Evolutionary conservation across 2,113 vertebrate genomes (phyloP).

Genomic region (Casuarius casuarius): DNA sequence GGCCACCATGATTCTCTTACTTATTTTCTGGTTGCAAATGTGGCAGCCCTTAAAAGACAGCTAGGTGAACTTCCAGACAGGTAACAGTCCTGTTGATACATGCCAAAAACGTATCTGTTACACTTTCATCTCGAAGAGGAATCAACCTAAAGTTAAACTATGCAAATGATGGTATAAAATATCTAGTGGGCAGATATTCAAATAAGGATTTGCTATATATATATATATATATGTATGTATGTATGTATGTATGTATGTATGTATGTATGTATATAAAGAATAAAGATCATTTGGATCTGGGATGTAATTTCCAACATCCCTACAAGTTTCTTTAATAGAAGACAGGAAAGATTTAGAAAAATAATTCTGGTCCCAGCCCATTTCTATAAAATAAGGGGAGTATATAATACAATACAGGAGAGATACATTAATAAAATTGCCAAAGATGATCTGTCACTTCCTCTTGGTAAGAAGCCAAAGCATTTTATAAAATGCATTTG

Average conservation of each 20-base stretch:
- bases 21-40: background rate
- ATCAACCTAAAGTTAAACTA: background rate
- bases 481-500: conserved; percentile 62
- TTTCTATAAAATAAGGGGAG: background rate
- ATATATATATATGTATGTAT: background rate
- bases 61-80: background rate
- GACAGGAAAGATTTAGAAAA: background rate
- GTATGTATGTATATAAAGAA: background rate
- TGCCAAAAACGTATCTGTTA: background rate
- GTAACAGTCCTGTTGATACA: background rate
- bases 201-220: background rate
- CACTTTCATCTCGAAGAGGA: background rate
- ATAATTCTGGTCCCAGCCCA: background rate
- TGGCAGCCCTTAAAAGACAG: background rate
- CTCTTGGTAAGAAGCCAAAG: conserved; percentile 48
- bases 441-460: conserved; percentile 53
- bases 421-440: conserved; percentile 58
- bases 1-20: background rate
- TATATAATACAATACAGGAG: conserved; percentile 10
- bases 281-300: background rate
- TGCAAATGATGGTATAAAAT: background rate
- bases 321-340: background rate
- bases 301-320: background rate
- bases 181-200: background rate
- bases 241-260: background rate